phyloP scores from a whole-genome alignment of 37 sponge, comb jelly and placozoan genomes.

The Theonella swinhoei region DNA sequence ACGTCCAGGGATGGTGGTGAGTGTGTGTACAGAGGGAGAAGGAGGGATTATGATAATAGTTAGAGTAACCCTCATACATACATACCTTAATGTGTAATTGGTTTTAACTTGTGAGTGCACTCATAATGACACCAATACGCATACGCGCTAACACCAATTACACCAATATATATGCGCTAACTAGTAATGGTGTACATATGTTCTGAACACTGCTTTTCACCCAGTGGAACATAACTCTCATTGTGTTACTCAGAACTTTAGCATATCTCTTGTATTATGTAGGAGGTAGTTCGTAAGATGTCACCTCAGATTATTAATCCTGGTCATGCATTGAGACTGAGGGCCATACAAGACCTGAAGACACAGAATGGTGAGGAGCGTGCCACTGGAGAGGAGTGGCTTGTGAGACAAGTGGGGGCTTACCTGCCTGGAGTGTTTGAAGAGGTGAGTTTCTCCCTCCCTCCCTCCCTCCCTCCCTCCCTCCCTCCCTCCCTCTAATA shows the following conservation, averaged over 20 bases:
- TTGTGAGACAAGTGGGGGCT: constrained; percentile 86
- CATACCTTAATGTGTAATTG: not conserved
- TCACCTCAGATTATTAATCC: constrained; percentile 66
- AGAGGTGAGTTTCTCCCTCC: constrained; percentile 48
- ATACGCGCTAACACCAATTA: not conserved
- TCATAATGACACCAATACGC: not conserved
- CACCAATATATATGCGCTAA: too few relatives aligned
- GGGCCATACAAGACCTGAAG: constrained; percentile 66
- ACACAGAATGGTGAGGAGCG: constrained; percentile 63
- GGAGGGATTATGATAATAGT: too few relatives aligned
- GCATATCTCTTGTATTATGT: too few relatives aligned
- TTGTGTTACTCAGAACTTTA: too few relatives aligned
- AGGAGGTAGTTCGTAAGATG: constrained; percentile 61
- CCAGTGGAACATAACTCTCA: too few relatives aligned
- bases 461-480: not conserved
- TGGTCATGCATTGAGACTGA: constrained; percentile 75
- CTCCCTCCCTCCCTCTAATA: not conserved
- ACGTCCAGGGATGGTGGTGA: constrained; percentile 70
- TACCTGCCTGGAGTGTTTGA: constrained; percentile 89
- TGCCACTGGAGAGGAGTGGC: constrained; percentile 88
- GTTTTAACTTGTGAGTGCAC: not conserved
- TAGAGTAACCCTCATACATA: too few relatives aligned
- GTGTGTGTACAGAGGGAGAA: too few relatives aligned
- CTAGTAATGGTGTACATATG: too few relatives aligned
- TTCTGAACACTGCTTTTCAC: too few relatives aligned